Base-by-base conservation (phyloP, 2,888 invertebrate genomes). In the Drosophila anomalata region DNA sequence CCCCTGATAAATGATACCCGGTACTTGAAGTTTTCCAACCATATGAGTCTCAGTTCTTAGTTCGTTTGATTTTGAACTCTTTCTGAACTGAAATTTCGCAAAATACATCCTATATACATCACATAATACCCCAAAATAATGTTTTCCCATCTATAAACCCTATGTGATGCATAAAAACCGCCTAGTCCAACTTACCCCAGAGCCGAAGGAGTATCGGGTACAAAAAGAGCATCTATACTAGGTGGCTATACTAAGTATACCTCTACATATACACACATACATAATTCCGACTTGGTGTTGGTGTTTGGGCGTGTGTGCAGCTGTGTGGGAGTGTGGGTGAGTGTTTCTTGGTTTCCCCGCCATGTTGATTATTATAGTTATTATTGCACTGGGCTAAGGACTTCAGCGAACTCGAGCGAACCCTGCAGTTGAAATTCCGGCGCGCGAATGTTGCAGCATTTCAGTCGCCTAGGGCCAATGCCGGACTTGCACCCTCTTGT, bases 331-430 rank as follows among this genome's bases (percentile, higher is more conserved):
- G 52, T 51, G 44, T 69, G 50, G 57, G 47, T 56, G 63, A 41
- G 12, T 29, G 50, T 58, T 50, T 51, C 41, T 44, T 50, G 31
- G 9, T 20, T 20, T 55, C 48, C 73, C 73, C 56, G 60, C 77
- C 73, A 78, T 81, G 76, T 77, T 85, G 82, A 81, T 85, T 84
- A 81, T 85, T 85, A 81, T 72, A 82, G 81, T 81, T 81, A 42
- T 81, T 84, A 81, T 79, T 76, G 73, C 74, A 39, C 31, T n/a
- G 47, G 65, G 46, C 17, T 63, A 61, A 41, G 61, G 59, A 26
- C 60, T 42, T 17, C 42, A 58, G 72, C 61, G 61, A 20, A 42
- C 17, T 42, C 36, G 67, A 68, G 14, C 31, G 67, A 68, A 20
- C 31, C 17, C 33, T 60, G 61, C 65, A 60, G 53, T 53, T 46